These are phyloP conservation scores for Arrhamphus sclerolepis DNA, from an alignment of 2,797 vertebrate species.

Conservation along the genomic window DNA sequence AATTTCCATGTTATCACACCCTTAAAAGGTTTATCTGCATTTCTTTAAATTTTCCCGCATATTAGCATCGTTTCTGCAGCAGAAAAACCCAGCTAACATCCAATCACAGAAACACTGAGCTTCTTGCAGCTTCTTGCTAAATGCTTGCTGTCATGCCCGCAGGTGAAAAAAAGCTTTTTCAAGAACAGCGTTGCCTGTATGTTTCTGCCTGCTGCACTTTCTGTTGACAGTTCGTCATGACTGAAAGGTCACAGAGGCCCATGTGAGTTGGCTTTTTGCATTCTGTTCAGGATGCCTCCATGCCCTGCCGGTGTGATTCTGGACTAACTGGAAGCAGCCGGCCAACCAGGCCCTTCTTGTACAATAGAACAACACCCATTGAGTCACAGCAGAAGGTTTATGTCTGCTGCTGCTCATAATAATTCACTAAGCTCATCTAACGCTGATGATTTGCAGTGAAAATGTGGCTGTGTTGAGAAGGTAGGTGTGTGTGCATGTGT, in stretches of 20 bases:
- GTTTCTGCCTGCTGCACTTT: background rate
- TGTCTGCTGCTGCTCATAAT: slow-evolving; percentile 12
- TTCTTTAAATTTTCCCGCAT: too few relatives aligned
- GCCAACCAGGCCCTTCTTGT: slow-evolving; percentile 6
- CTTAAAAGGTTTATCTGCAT: background rate
- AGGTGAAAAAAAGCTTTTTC: slow-evolving; percentile 20
- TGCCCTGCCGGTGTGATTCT: background rate
- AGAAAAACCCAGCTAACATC: background rate
- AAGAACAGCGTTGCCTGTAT: slow-evolving; percentile 15
- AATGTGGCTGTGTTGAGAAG: too few relatives aligned
- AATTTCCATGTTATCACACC: background rate
- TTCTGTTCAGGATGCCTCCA: background rate
- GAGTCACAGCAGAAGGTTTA: slow-evolving; percentile 6
- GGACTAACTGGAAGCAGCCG: background rate
- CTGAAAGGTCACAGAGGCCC: slow-evolving; percentile 25
- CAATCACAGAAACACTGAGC: background rate
- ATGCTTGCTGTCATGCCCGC: background rate
- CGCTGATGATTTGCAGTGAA: too few relatives aligned
- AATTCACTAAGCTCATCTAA: background rate
- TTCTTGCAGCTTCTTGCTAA: background rate
- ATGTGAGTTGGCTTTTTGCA: slow-evolving; percentile 27
- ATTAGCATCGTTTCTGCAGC: background rate
- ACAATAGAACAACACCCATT: slow-evolving; percentile 18
- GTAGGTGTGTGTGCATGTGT: too few relatives aligned
- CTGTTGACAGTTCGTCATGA: slow-evolving; percentile 19